Conservation (phyloP, 2,797 vertebrate species). For the Meda fulgida region DNA sequence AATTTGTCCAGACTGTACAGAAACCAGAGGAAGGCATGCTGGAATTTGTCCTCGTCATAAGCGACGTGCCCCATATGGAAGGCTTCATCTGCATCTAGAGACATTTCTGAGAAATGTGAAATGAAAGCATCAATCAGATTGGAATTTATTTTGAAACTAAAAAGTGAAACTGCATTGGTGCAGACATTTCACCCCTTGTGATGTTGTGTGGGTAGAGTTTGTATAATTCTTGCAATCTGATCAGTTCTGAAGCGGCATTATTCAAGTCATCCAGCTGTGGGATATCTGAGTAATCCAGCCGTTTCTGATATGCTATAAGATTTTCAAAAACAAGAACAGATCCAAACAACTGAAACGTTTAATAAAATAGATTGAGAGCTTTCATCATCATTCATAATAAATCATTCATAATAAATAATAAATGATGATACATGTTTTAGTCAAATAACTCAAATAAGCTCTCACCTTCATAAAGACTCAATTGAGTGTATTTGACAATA, state of each 20-base stretch:
- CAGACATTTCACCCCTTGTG: slow-evolving; percentile 1
- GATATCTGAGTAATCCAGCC: background rate
- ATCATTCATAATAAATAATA: too few relatives aligned
- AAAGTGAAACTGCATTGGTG: background rate
- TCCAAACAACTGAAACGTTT: background rate
- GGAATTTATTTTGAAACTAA: background rate
- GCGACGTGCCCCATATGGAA: background rate
- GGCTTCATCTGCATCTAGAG: background rate
- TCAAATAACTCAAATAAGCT: background rate
- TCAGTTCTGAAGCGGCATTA: slow-evolving; percentile 10
- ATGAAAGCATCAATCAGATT: background rate
- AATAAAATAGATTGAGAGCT: background rate
- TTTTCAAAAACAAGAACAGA: background rate
- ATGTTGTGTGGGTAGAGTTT: slow-evolving; percentile 26
- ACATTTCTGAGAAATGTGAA: background rate
- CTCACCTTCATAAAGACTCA: background rate
- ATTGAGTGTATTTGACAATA: background rate
- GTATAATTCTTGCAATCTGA: slow-evolving; percentile 39
- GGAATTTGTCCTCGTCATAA: rapidly evolving
- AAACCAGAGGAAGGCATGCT: slow-evolving; percentile 48
- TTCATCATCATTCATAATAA: background rate
- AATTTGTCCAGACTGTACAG: background rate
- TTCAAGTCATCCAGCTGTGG: background rate
- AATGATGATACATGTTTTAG: background rate
- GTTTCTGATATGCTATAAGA: background rate